Evolutionary conservation across 2,797 vertebrate species (phyloP).

Genomic region (Chloroceryle amazona): DNA sequence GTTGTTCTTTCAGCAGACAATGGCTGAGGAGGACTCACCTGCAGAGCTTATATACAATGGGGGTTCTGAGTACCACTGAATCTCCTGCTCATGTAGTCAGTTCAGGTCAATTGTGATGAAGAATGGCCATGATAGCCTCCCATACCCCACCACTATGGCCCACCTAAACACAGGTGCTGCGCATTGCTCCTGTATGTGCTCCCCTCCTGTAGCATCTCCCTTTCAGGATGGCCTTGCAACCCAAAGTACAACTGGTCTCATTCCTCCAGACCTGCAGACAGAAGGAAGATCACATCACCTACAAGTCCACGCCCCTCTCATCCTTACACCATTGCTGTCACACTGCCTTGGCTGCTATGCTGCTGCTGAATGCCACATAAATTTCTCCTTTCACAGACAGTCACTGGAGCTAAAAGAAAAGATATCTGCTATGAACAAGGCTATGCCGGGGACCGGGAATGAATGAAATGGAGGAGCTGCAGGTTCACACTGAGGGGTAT

Average conservation of each 20-base stretch:
- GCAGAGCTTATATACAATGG: neutral
- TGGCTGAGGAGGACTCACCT: no score
- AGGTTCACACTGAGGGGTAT: neutral
- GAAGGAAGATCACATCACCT: neutral
- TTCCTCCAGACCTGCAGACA: neutral
- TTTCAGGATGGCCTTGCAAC: neutral
- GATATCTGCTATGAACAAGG: neutral
- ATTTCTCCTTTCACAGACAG: neutral
- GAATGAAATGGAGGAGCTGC: neutral
- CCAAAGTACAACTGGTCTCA: neutral
- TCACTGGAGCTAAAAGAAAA: neutral
- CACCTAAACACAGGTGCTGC: neutral
- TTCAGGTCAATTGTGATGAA: neutral
- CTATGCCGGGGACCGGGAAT: neutral
- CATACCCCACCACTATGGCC: rapidly evolving
- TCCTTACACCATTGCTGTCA: neutral
- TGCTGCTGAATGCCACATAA: neutral
- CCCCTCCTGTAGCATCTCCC: neutral
- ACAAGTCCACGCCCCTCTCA: neutral
- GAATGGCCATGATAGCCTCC: neutral
- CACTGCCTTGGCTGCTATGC: neutral
- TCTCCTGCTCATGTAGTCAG: neutral
- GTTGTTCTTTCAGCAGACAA: neutral
- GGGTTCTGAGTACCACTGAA: neutral
- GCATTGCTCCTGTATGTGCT: neutral